A percentile compares a stretch with the other conserved stretches of the same genome.
phyloP scores from a whole-genome alignment of 2,888 invertebrate genomes.

The Drosophila meridiana region DNA sequence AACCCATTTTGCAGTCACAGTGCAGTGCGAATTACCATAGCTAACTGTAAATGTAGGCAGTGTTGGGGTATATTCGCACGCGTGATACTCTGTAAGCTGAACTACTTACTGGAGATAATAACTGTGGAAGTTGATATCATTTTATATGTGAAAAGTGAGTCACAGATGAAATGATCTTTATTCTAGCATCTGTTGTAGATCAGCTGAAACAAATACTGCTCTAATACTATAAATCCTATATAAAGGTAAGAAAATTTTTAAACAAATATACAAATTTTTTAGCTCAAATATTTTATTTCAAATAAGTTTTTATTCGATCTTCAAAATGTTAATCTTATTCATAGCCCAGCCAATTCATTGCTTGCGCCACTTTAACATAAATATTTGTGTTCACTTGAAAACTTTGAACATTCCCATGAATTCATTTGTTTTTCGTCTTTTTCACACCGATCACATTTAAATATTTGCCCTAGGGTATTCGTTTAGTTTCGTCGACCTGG shows the following conservation, averaged over 20 bases:
- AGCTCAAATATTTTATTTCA: neutral
- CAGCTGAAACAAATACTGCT: too few species aligned
- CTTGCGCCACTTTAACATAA: neutral
- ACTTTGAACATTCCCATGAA: neutral
- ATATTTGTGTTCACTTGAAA: neutral
- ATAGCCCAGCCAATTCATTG: neutral
- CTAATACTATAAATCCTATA: too few species aligned
- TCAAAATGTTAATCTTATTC: neutral
- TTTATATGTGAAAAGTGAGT: neutral
- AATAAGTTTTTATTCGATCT: neutral
- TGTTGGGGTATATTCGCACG: neutral
- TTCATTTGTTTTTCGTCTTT: conserved; percentile 1
- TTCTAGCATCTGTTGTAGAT: neutral
- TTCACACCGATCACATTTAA: conserved; percentile 12
- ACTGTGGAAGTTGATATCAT: neutral
- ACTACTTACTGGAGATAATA: neutral
- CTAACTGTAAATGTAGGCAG: conserved; percentile 56
- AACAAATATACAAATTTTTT: too few species aligned
- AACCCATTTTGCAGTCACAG: conserved; percentile 61
- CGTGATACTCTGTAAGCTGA: conserved; percentile 9
- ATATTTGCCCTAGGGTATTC: conserved; percentile 43
- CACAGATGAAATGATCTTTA: neutral
- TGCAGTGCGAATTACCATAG: conserved; percentile 40
- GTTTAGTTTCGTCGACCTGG: conserved; percentile 31
- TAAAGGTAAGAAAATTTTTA: too few species aligned